Evolutionary conservation across 1,140 invertebrate species (phyloP).

Genomic region (Bradynema listronoti): DNA sequence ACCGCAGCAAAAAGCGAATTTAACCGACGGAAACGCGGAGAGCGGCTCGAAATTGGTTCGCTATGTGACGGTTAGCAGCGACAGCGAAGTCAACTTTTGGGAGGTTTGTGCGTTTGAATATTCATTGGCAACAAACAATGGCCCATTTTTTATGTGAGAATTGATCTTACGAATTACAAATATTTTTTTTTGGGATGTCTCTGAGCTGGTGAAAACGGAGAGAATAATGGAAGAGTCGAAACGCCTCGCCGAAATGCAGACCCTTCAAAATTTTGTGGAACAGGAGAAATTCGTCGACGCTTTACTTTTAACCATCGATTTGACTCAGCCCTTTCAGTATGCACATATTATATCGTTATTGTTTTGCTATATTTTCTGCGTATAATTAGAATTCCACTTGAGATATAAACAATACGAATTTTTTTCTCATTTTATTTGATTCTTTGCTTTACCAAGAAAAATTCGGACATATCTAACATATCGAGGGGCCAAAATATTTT

Average conservation of each 20-base stretch:
- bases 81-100: slow-evolving; percentile 50
- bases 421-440: slow-evolving; percentile 17
- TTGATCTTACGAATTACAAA: too few relatives aligned
- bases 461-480: too few relatives aligned
- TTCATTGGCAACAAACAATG: too few relatives aligned
- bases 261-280: slow-evolving; percentile 43
- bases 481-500: slow-evolving; percentile 10
- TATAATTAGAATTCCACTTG: too few relatives aligned
- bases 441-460: too few relatives aligned
- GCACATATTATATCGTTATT: slow-evolving; percentile 1
- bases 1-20: slow-evolving; percentile 17
- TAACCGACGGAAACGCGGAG: neutral
- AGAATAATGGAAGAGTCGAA: slow-evolving; percentile 36
- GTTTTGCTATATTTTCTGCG: too few relatives aligned
- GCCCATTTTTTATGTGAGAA: too few relatives aligned
- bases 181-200: too few relatives aligned
- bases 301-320: slow-evolving; percentile 43
- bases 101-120: too few relatives aligned
- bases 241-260: slow-evolving; percentile 46
- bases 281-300: slow-evolving; percentile 51
- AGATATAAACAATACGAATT: too few relatives aligned
- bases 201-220: slow-evolving; percentile 38
- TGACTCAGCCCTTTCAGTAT: slow-evolving; percentile 44
- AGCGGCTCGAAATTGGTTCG: neutral
- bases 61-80: slow-evolving; percentile 46